phyloP scores from a whole-genome alignment of 1,140 invertebrate genomes.

The Samia ricini region DNA sequence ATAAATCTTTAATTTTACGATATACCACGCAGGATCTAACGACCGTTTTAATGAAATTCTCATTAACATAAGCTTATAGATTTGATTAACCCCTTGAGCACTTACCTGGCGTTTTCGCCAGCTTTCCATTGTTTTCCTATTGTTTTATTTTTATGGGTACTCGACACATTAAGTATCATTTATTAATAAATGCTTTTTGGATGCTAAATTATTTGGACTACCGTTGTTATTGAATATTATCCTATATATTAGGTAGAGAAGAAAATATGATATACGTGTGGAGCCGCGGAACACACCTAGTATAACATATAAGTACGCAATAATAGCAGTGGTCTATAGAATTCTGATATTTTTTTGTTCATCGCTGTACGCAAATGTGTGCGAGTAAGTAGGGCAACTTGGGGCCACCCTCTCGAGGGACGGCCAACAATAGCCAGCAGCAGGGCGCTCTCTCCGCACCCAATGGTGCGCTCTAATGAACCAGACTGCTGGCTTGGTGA shows the following conservation, averaged over 20 bases:
- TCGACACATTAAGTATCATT: too few relatives aligned
- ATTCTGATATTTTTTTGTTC: not conserved
- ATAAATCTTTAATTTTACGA: conserved; percentile 50
- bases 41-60: not conserved
- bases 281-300: too few relatives aligned
- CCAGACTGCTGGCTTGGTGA: conserved; percentile 49
- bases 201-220: not conserved
- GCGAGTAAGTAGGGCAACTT: conserved; percentile 54
- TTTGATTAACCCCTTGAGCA: not conserved
- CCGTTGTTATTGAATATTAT: not conserved
- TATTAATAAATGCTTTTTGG: not conserved
- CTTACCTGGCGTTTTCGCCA: too few relatives aligned
- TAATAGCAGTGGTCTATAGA: not conserved
- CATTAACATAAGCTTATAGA: not conserved
- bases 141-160: too few relatives aligned
- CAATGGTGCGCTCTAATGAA: conserved; percentile 68
- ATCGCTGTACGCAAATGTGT: not conserved
- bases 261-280: too few relatives aligned
- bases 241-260: too few relatives aligned
- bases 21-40: conserved; percentile 40
- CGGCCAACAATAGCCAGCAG: conserved; percentile 65
- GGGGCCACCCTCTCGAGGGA: conserved; percentile 56
- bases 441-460: conserved; percentile 52
- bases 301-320: not conserved
- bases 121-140: too few relatives aligned